These are phyloP conservation scores for Hippocampus abdominalis DNA, from an alignment of 2,113 vertebrate species.

Conservation along the genomic window DNA sequence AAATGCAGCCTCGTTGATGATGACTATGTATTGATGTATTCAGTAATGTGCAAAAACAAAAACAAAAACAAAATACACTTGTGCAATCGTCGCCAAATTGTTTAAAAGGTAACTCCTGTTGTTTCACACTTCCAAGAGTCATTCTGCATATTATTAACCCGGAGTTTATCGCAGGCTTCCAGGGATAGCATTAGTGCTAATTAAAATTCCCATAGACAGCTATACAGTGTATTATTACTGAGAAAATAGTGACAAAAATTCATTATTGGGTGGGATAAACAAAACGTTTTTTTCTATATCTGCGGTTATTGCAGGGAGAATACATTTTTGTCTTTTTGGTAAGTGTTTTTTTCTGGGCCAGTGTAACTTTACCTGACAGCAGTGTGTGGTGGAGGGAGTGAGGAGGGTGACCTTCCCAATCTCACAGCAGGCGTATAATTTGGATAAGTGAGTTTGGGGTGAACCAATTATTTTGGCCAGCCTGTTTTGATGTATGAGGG, in stretches of 20 bases:
- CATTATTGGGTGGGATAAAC: not conserved
- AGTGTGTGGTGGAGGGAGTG: not conserved
- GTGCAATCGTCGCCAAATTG: not conserved
- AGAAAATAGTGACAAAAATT: not conserved
- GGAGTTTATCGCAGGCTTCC: not conserved
- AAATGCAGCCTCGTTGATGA: not conserved
- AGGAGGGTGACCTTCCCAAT: conserved; percentile 9
- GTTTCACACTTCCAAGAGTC: not conserved
- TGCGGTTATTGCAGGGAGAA: not conserved
- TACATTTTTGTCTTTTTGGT: not conserved
- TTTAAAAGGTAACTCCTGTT: not conserved
- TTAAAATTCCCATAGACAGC: not conserved
- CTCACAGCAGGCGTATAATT: conserved; percentile 4
- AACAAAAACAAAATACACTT: not conserved
- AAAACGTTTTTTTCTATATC: not conserved
- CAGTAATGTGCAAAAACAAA: not conserved
- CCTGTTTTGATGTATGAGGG: not conserved
- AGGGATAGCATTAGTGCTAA: conserved; percentile 1
- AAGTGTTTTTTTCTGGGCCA: not conserved
- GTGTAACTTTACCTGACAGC: conserved; percentile 5
- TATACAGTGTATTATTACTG: not conserved
- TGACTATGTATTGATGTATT: not conserved
- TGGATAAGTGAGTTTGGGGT: conserved; percentile 2
- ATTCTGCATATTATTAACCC: not conserved
- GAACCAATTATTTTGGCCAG: not conserved